Conservation (phyloP, 2,797 vertebrate genomes). For the Cossypha dichroa region DNA sequence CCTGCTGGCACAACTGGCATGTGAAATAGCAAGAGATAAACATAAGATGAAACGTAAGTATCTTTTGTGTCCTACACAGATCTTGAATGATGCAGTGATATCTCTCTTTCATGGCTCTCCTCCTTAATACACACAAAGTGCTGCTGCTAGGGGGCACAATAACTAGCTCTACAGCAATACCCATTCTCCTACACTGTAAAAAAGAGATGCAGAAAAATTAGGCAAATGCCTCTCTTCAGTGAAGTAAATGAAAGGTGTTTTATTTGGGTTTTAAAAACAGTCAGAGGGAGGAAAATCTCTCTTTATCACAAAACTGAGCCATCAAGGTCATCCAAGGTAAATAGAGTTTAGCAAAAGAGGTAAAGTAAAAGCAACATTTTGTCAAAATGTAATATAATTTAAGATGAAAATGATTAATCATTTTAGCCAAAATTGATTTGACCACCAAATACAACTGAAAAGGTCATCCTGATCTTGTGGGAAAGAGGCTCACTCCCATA, state of each 20-base stretch:
- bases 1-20: fast-evolving
- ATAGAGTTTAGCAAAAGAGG: neutral
- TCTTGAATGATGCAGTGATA: neutral
- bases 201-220: neutral
- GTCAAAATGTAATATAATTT: neutral
- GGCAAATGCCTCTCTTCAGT: neutral
- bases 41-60: neutral
- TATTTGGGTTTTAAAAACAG: neutral
- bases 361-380: neutral
- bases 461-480: neutral
- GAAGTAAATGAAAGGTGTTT: neutral
- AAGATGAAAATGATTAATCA: neutral
- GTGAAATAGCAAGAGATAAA: neutral
- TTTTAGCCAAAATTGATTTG: neutral
- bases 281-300: neutral
- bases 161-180: neutral
- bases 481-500: neutral
- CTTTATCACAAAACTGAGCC: neutral
- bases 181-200: neutral
- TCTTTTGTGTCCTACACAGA: neutral
- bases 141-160: neutral
- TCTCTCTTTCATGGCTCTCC: neutral
- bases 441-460: neutral
- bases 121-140: neutral
- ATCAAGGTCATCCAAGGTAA: neutral